These are phyloP conservation scores for Sebastes fasciatus DNA, from an alignment of 2,113 vertebrate species.

Conservation along the genomic window DNA sequence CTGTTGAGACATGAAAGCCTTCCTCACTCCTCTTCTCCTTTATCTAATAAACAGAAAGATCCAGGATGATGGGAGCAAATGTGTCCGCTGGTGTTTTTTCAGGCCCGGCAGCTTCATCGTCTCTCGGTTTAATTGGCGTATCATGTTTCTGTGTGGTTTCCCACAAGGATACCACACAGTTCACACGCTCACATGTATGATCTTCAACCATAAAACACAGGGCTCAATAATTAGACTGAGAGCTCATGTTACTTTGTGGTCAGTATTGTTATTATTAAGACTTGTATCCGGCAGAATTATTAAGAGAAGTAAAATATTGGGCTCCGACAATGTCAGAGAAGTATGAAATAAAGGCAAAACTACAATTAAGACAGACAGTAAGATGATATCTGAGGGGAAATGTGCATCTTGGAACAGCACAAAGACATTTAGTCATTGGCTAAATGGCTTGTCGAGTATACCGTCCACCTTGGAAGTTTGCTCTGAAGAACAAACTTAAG, in stretches of 20 bases:
- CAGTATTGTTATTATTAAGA: background rate
- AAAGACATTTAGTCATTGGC: too few species aligned
- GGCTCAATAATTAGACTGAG: background rate
- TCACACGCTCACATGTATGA: conserved; percentile 24
- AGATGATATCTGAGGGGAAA: too few species aligned
- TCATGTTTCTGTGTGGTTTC: conserved; percentile 19
- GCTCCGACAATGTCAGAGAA: too few species aligned
- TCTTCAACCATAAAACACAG: background rate
- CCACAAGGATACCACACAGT: background rate
- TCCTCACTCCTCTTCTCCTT: background rate
- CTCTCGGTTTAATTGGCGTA: conserved; percentile 27
- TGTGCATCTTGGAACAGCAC: too few species aligned
- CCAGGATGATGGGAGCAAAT: background rate
- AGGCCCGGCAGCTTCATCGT: background rate
- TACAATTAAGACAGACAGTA: too few species aligned
- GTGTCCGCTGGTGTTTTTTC: conserved; percentile 2
- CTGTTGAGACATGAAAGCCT: background rate
- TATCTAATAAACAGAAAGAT: background rate
- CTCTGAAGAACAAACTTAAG: too few species aligned
- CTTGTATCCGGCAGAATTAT: background rate
- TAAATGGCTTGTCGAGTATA: too few species aligned
- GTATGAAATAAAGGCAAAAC: background rate
- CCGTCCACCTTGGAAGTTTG: too few species aligned
- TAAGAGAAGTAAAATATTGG: background rate
- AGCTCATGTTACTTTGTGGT: background rate